A percentile compares a stretch with the other conserved stretches of the same genome.
Evolutionary conservation across 2,888 invertebrate species (phyloP).

Genomic region (Eupithecia abbreviata): DNA sequence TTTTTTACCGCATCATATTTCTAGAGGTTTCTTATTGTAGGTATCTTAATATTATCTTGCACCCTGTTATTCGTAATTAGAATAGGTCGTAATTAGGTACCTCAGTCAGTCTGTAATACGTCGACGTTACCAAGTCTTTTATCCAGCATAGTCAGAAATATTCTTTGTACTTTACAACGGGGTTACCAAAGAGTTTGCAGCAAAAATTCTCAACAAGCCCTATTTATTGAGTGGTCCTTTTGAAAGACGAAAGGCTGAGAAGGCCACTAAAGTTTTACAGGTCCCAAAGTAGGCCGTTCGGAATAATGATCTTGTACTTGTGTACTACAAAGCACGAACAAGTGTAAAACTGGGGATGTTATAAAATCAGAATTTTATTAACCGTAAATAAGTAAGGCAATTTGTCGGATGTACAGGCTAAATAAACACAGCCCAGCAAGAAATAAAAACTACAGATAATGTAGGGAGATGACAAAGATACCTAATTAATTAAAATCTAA

Average conservation of each 20-base stretch:
- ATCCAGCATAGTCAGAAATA: not conserved
- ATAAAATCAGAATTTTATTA: constrained; percentile 73
- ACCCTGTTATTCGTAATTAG: not conserved
- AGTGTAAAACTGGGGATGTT: constrained; percentile 62
- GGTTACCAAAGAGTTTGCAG: not conserved
- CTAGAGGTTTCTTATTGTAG: too few species aligned
- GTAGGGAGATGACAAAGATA: too few species aligned
- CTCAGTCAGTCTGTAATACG: not conserved
- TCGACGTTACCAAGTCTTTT: not conserved
- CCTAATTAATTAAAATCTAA: too few species aligned
- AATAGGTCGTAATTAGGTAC: not conserved
- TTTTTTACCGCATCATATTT: too few species aligned
- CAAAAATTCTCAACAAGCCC: not conserved
- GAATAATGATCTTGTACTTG: constrained; percentile 60
- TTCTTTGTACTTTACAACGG: not conserved
- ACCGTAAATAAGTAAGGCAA: constrained; percentile 68
- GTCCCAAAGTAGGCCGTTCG: constrained; percentile 50
- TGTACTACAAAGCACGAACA: constrained; percentile 64
- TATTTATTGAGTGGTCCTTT: constrained; percentile 1
- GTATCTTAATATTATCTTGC: too few species aligned
- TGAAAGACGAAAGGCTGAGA: constrained; percentile 1
- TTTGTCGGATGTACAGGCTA: constrained; percentile 49
- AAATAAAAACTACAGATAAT: not conserved
- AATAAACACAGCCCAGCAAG: constrained; percentile 5
- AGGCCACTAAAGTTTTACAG: constrained; percentile 51